A percentile compares a stretch with the other conserved stretches of the same genome.
Evolutionary conservation across 2,888 invertebrate species (phyloP).

Genomic region (Gisinianus flammeolus): DNA sequence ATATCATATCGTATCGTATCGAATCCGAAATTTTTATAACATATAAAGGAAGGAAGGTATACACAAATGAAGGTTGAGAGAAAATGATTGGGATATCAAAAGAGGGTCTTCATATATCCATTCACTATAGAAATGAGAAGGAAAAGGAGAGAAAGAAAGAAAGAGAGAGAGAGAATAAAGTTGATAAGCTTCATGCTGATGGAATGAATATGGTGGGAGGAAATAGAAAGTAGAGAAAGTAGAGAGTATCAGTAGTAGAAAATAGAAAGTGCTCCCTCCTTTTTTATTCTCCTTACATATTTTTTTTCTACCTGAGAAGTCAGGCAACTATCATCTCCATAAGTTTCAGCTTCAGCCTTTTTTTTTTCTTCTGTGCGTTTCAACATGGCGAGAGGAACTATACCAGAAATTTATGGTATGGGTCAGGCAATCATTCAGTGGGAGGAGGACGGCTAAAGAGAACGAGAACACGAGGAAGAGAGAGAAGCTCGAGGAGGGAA

Average conservation of each 20-base stretch:
- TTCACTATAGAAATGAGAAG: not conserved
- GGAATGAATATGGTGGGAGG: not conserved
- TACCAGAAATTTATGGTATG: slow-evolving; percentile 30
- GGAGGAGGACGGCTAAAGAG: slow-evolving; percentile 5
- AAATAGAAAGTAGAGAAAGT: not conserved
- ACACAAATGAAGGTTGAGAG: not conserved
- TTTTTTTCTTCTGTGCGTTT: not conserved
- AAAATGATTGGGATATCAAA: slow-evolving; percentile 27
- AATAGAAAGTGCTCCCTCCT: not conserved
- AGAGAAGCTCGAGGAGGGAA: not conserved
- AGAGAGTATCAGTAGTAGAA: not conserved
- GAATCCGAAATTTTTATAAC: too few relatives aligned
- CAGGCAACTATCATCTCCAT: not conserved
- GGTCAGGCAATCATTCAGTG: slow-evolving; percentile 29
- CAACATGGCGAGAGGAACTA: not conserved
- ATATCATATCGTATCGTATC: too few relatives aligned
- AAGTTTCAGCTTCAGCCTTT: not conserved
- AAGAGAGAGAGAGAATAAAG: not conserved
- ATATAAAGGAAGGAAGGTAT: not conserved
- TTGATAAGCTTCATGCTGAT: not conserved
- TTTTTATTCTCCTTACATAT: not conserved
- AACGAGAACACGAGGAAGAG: not conserved
- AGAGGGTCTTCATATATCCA: not conserved
- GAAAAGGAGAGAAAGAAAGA: not conserved
- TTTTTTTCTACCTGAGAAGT: not conserved